Conservation (phyloP, 1,140 invertebrate genomes). For the Pomacea maculata region DNA sequence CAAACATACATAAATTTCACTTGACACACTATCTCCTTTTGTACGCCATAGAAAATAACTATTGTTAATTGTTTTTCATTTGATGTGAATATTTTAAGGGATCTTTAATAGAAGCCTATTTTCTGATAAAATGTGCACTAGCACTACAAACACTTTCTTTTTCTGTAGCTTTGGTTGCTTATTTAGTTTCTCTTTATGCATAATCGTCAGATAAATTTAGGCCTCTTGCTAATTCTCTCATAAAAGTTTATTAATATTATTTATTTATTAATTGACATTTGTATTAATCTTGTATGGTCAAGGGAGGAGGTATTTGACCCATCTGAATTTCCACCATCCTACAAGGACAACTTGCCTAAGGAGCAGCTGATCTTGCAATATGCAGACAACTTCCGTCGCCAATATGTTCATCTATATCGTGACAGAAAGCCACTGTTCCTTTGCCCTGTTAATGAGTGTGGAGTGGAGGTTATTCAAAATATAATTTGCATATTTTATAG, state of each 20-base stretch:
- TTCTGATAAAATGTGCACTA: no score
- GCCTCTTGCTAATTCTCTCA: neutral
- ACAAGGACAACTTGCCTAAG: slow-evolving; percentile 78
- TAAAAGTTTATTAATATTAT: neutral
- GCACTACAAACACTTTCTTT: no score
- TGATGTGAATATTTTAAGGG: no score
- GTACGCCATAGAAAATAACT: no score
- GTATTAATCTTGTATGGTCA: neutral
- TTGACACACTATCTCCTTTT: no score
- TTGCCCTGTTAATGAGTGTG: slow-evolving; percentile 83
- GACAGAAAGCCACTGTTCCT: slow-evolving; percentile 78
- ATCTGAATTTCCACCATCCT: slow-evolving; percentile 73
- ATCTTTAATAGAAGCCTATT: no score
- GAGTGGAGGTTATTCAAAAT: slow-evolving; percentile 59
- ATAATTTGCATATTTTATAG: neutral
- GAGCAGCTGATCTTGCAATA: slow-evolving; percentile 75
- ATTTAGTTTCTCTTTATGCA: no score
- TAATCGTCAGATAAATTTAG: neutral
- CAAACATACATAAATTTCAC: no score
- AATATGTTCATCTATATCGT: slow-evolving; percentile 76
- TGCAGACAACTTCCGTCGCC: slow-evolving; percentile 79
- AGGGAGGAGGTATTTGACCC: slow-evolving; percentile 57
- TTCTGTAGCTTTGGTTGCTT: no score
- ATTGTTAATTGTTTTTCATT: no score
- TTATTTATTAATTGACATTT: neutral